Evolutionary conservation across 2,113 vertebrate genomes (phyloP).

Genomic region (Thamnaconus septentrionalis): DNA sequence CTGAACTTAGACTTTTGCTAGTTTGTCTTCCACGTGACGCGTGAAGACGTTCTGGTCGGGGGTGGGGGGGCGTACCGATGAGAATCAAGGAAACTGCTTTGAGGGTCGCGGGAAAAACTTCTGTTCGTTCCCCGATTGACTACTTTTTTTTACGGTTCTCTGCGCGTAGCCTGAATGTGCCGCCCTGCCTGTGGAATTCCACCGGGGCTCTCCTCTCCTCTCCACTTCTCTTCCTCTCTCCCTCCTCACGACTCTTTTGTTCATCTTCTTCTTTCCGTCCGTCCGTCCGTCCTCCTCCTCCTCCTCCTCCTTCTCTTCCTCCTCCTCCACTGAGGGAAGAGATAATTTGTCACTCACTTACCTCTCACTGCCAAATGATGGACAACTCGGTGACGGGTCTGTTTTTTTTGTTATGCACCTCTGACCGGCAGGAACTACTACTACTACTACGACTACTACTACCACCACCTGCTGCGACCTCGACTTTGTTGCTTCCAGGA

Average conservation of each 20-base stretch:
- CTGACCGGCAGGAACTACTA: neutral
- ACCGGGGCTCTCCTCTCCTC: constrained; percentile 54
- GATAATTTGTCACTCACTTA: constrained; percentile 40
- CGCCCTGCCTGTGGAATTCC: constrained; percentile 78
- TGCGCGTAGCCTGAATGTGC: constrained; percentile 37
- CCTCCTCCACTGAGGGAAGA: constrained; percentile 45
- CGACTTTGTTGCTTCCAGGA: constrained; percentile 3
- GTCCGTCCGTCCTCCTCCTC: constrained; percentile 52
- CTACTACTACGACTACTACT: constrained; percentile 9
- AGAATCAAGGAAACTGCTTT: too few relatives aligned
- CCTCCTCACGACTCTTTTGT: constrained; percentile 56
- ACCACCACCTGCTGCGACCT: constrained; percentile 14
- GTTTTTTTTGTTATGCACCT: too few relatives aligned
- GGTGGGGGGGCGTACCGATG: too few relatives aligned
- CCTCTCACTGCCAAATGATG: constrained; percentile 44
- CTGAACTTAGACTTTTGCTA: too few relatives aligned
- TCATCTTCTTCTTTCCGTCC: constrained; percentile 58
- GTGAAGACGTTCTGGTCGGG: too few relatives aligned
- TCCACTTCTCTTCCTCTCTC: constrained; percentile 34
- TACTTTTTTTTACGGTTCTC: too few relatives aligned
- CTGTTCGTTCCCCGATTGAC: too few relatives aligned
- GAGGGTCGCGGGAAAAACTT: too few relatives aligned
- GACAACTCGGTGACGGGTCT: constrained; percentile 31
- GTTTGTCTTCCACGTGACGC: too few relatives aligned
- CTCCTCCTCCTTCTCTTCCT: constrained; percentile 17